phyloP scores from a whole-genome alignment of 2,113 vertebrate genomes.

The Hydrolagus affinis region DNA sequence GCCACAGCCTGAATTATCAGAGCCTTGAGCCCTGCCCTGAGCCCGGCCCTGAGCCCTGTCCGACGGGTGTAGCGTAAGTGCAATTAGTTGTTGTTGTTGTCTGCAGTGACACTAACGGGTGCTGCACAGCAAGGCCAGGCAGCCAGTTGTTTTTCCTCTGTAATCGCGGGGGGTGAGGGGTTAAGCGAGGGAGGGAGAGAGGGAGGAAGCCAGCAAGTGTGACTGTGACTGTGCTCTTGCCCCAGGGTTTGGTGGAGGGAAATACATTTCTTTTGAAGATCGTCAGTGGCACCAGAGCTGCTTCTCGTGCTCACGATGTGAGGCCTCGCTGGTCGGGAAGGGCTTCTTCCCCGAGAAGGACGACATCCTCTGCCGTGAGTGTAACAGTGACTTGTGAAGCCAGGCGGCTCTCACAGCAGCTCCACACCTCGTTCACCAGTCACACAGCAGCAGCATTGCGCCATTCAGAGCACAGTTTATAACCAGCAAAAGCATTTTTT shows the following conservation, averaged over 20 bases:
- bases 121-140: neutral
- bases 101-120: rapidly evolving
- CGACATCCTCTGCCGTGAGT: slow-evolving; percentile 83
- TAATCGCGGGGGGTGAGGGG: neutral
- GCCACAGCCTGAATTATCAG: too few relatives aligned
- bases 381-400: slow-evolving; percentile 76
- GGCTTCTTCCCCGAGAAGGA: slow-evolving; percentile 84
- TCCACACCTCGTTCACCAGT: neutral
- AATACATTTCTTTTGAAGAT: slow-evolving; percentile 96
- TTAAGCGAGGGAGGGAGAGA: too few relatives aligned
- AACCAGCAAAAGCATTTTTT: neutral
- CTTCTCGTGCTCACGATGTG: slow-evolving; percentile 86
- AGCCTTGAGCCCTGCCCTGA: too few relatives aligned
- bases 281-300: slow-evolving; percentile 96
- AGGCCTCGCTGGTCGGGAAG: slow-evolving; percentile 80
- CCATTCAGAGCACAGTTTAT: slow-evolving; percentile 20
- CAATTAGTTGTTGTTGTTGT: neutral
- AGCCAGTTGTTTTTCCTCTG: neutral
- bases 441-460: neutral
- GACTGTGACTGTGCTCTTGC: neutral
- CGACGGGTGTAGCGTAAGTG: rapidly evolving
- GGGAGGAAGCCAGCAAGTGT: slow-evolving; percentile 20
- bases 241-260: slow-evolving; percentile 85
- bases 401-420: neutral
- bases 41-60: neutral